Evolutionary conservation across 2,888 invertebrate species (phyloP).

Genomic region (Cepaea hortensis): DNA sequence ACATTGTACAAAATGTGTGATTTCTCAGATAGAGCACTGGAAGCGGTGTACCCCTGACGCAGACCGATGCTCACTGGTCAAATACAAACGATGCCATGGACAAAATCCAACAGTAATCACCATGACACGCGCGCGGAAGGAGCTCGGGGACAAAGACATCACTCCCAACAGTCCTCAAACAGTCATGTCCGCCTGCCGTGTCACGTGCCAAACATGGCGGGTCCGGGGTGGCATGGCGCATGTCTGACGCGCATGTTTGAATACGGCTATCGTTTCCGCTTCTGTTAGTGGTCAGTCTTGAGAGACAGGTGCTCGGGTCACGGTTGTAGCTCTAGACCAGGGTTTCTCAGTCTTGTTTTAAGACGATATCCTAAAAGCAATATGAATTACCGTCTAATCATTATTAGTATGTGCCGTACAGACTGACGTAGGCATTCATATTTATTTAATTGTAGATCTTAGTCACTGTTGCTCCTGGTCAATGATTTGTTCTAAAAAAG

Average conservation of each 20-base stretch:
- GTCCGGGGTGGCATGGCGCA: conserved; percentile 3
- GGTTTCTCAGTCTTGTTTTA: neutral
- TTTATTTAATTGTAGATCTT: too few relatives aligned
- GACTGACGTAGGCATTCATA: too few relatives aligned
- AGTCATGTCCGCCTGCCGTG: conserved; percentile 17
- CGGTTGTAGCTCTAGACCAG: neutral
- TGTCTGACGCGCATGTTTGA: conserved; percentile 24
- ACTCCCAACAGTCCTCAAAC: conserved; percentile 1
- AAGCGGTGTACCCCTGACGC: neutral
- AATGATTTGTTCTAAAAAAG: too few relatives aligned
- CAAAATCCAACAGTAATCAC: conserved; percentile 38
- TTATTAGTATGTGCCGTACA: too few relatives aligned
- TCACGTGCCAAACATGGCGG: conserved; percentile 39
- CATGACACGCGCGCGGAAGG: conserved; percentile 10
- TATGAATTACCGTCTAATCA: too few relatives aligned
- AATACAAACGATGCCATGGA: conserved; percentile 24
- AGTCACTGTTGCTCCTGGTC: too few relatives aligned
- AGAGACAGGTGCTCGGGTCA: conserved; percentile 32
- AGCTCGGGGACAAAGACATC: conserved; percentile 19
- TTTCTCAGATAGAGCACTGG: conserved; percentile 13
- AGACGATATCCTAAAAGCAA: too few relatives aligned
- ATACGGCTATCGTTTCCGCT: neutral
- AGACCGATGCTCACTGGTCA: conserved; percentile 30
- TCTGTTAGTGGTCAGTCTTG: conserved; percentile 27
- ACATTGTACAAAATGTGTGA: neutral